These are phyloP conservation scores for Deroplatys truncata DNA, from an alignment of 2,888 invertebrate species.

Conservation along the genomic window DNA sequence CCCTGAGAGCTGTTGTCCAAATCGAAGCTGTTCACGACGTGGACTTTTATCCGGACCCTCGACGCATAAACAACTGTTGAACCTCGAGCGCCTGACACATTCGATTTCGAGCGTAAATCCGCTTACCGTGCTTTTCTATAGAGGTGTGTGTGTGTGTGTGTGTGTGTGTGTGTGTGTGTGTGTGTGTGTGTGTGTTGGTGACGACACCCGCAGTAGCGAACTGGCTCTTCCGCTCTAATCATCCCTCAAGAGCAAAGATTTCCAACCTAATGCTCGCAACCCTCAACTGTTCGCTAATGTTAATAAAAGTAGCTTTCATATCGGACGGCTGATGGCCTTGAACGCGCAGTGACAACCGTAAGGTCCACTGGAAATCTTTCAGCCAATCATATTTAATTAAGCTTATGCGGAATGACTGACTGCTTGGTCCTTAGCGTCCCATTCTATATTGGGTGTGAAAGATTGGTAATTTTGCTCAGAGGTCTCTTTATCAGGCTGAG, in stretches of 20 bases:
- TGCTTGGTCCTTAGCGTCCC: too few relatives aligned
- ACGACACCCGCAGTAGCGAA: not conserved
- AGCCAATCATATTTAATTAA: too few relatives aligned
- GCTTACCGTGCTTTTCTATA: not conserved
- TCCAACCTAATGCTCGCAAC: not conserved
- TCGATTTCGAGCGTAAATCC: not conserved
- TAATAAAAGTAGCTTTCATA: too few relatives aligned
- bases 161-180: too few relatives aligned
- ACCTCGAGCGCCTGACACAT: not conserved
- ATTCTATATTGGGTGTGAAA: too few relatives aligned
- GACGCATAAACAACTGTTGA: conserved; percentile 11
- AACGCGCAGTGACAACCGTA: too few relatives aligned
- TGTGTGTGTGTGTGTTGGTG: not conserved
- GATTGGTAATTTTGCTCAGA: too few relatives aligned
- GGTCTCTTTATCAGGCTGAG: too few relatives aligned
- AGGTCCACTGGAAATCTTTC: too few relatives aligned
- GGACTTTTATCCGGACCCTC: not conserved
- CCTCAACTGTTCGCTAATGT: too few relatives aligned
- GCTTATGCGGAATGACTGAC: too few relatives aligned
- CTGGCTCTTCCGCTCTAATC: not conserved
- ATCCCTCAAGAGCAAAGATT: not conserved
- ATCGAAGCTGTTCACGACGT: not conserved
- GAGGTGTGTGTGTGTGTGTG: not conserved
- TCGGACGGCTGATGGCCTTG: too few relatives aligned
- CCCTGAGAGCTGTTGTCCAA: not conserved